Base-by-base conservation (phyloP, 2,888 invertebrate species). In the Lacanobia oleracea region DNA sequence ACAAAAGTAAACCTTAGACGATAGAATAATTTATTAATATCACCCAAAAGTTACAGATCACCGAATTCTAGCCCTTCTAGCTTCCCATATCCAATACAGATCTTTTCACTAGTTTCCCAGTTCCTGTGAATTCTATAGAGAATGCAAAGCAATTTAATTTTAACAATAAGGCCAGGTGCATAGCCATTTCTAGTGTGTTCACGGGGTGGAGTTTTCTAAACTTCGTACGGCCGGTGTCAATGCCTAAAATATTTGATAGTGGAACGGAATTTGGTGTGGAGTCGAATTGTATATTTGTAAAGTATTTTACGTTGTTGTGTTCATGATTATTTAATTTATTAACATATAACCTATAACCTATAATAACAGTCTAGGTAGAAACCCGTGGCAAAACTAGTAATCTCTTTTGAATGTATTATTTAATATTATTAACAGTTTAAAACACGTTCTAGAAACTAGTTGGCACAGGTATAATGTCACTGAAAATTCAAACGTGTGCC, bases 61-160 rank as follows among this genome's bases (percentile, higher is more conserved):
- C 9, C 2, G 18, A 68, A 8, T 21, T 57, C n/a, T 14, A 14
- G 45, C 45, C 9, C 27, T 27, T 23, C 14, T 16, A 12, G 23
- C 4, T 21, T 8, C 1, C 27, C n/a, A 33, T 27, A 4, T 27
- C 27, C 21, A 4, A 18, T 27, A 18, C 21, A 27, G 57, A 50
- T 68, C 14, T 50, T 21, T 43, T 40, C 14, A 18, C 27, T 43
- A 27, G 14, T 43, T 50, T 57, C n/a, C 1, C 1, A 54, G 54
- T 48, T 54, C 6, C 40, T 43, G 4, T 43, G 23, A 1, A n/a
- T n/a, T 45, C 9, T 40, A 16, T 37, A 37, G n/a, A 71, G 23
- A 70, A 43, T 23, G 43, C 7, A 23, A 60, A 71, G 71, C 23
- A 16, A 53, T 57, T 67, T 56, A 18, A 54, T 56, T 57, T 4